Evolutionary conservation across 2,113 vertebrate genomes (phyloP).

Genomic region (Dasypus novemcinctus): DNA sequence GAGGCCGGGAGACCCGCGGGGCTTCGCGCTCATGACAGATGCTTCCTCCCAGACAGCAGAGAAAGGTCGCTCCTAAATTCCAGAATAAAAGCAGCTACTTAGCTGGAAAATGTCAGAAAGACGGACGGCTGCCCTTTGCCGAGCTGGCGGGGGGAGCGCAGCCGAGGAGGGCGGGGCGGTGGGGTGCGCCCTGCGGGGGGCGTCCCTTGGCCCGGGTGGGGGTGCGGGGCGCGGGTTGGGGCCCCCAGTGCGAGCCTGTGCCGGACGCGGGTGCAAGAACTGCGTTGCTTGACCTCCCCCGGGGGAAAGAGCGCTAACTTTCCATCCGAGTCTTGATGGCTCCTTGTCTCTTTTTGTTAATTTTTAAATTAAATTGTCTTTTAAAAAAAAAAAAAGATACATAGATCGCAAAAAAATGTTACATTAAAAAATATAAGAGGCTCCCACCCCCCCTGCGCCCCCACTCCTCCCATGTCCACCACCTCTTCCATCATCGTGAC

Average conservation of each 20-base stretch:
- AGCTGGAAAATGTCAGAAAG: constrained; percentile 71
- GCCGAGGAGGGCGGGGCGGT: accelerated
- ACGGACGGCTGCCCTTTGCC: constrained; percentile 53
- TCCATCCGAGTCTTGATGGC: not conserved
- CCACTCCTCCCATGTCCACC: too few relatives aligned
- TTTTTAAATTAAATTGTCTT: too few relatives aligned
- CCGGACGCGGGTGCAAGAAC: not conserved
- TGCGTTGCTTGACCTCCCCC: not conserved
- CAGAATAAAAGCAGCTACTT: constrained; percentile 53
- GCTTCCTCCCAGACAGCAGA: constrained; percentile 59
- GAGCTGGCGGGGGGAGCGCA: not conserved
- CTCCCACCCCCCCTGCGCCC: too few relatives aligned
- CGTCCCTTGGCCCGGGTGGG: too few relatives aligned
- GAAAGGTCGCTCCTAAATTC: constrained; percentile 65
- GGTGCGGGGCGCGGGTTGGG: not conserved
- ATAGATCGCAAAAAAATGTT: too few relatives aligned
- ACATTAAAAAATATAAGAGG: too few relatives aligned
- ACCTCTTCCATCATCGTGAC: too few relatives aligned
- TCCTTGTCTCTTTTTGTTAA: not conserved
- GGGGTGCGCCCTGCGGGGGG: not conserved
- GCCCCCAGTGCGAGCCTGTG: too few relatives aligned
- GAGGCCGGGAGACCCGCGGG: not conserved
- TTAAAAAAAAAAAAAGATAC: too few relatives aligned
- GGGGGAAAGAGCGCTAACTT: accelerated
- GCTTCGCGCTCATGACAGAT: constrained; percentile 37